phyloP scores from a whole-genome alignment of 1,140 invertebrate species.

The Drosophila orena region DNA sequence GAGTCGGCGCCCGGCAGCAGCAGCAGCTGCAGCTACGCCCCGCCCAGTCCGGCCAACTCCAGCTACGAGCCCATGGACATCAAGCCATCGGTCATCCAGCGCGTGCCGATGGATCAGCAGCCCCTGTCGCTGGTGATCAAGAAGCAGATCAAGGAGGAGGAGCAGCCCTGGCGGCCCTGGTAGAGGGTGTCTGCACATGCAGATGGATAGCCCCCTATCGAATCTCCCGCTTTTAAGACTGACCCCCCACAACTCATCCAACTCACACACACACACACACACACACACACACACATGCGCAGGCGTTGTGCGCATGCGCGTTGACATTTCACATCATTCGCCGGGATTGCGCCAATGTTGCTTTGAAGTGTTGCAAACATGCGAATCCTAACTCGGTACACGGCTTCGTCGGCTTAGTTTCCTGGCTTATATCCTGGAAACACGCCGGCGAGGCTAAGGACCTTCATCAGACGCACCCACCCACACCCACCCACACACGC shows the following conservation, averaged over 20 bases:
- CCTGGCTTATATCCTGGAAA: slow-evolving; percentile 1
- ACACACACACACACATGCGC: slow-evolving; percentile 44
- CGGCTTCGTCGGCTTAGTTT: slow-evolving; percentile 5
- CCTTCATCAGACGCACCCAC: slow-evolving; percentile 34
- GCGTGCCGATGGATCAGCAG: slow-evolving; percentile 86
- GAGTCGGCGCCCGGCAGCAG: slow-evolving; percentile 72
- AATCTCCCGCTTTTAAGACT: slow-evolving; percentile 76
- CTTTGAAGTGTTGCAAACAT: slow-evolving; percentile 68
- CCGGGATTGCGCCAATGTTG: slow-evolving; percentile 72
- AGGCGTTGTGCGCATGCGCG: slow-evolving; percentile 66
- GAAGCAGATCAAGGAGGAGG: slow-evolving; percentile 84
- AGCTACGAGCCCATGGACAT: slow-evolving; percentile 82
- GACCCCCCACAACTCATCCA: slow-evolving; percentile 50
- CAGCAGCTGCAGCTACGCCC: slow-evolving; percentile 76
- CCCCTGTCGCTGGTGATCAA: slow-evolving; percentile 89
- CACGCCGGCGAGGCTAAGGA: slow-evolving; percentile 26
- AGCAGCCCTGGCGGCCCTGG: slow-evolving; percentile 90
- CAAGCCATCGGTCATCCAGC: slow-evolving; percentile 83
- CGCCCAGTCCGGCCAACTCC: slow-evolving; percentile 83
- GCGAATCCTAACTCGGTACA: slow-evolving; percentile 45
- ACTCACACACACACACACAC: slow-evolving; percentile 30
- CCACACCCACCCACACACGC: slow-evolving; percentile 32
- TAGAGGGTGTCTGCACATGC: slow-evolving; percentile 84
- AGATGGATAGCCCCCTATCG: slow-evolving; percentile 5
- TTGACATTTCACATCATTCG: slow-evolving; percentile 71